Base-by-base conservation (phyloP, 2,113 vertebrate species). In the Zosterops hypoxanthus region DNA sequence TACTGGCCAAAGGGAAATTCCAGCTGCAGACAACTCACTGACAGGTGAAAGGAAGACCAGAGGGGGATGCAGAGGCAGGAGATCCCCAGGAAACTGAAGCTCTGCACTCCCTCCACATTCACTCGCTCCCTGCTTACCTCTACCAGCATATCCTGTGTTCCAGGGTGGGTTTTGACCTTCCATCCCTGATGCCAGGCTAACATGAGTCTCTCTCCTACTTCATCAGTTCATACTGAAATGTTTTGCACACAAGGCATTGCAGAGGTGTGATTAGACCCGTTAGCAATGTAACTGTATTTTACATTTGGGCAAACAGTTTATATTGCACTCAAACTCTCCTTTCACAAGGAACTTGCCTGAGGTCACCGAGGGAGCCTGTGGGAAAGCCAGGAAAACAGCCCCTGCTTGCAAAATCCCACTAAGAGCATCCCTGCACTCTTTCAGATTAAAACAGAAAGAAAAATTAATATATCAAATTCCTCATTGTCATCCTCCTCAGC, bases 281-380 rank as follows among this genome's bases (percentile, higher is more conserved):
- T 47, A 73, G 79, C 41, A 86, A 14, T 2, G 23, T 63, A 73
- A 75, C 52, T 3, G 0, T 52, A 50, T 70, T 66, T 73, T 41
- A 77, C 72, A 71, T 46, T 56, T 75, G 65, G 72, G 60, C 52
- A 81, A 94, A 68, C n/a, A 42, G 42, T 81, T 88, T 60, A 60
- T 94, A 96, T 94, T 95, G 92, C 88, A 96, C 92, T 92, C 68
- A 80, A 81, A 85, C 25, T 70, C 52, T 59, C 71, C 36, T 86
- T 88, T 61, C 68, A 55, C 3, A 55, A 78, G 68, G 33, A 77
- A 75, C 18, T 66, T 50, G 82, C 47, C 64, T 73, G 88, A 93
- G 60, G 90, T 80, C 87, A 56, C 66, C 28, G 59, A 94, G 55
- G 82, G 80, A 93, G 56, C 82, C 64, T 52, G 47, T 73, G 88